phyloP scores from a whole-genome alignment of 2,113 vertebrate species.

The Erpornis zantholeuca region DNA sequence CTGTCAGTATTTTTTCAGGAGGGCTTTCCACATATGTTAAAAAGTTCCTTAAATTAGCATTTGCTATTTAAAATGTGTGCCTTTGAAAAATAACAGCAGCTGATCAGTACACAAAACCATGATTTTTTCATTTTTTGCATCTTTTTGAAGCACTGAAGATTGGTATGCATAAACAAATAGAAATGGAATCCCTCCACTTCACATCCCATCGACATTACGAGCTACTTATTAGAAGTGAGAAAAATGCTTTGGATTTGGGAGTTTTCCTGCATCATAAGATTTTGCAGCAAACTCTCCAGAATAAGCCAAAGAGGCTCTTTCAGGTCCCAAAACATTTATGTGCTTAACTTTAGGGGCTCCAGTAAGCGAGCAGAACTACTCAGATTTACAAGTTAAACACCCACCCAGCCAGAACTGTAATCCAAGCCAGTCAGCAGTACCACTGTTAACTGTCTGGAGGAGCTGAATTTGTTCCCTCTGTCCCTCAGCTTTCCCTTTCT shows the following conservation, averaged over 20 bases:
- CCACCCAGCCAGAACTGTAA: neutral
- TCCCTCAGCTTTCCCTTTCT: neutral
- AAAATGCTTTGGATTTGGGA: neutral
- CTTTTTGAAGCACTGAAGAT: neutral
- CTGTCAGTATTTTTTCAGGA: neutral
- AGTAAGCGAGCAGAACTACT: neutral
- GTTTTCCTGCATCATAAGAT: neutral
- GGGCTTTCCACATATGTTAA: neutral
- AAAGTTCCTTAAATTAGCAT: neutral
- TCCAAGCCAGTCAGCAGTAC: neutral
- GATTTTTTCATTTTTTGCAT: neutral
- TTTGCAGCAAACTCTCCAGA: neutral
- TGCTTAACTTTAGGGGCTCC: neutral
- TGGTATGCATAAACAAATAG: neutral
- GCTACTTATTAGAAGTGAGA: neutral
- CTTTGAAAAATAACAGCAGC: neutral
- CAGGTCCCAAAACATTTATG: neutral
- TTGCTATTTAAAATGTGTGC: neutral
- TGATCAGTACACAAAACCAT: neutral
- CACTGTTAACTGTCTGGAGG: neutral
- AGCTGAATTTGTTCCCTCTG: neutral
- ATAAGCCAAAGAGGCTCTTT: neutral
- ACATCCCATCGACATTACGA: neutral
- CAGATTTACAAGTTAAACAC: neutral
- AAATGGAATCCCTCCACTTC: neutral